Conservation (phyloP, 2,797 vertebrate species). For the Coreius guichenoti region DNA sequence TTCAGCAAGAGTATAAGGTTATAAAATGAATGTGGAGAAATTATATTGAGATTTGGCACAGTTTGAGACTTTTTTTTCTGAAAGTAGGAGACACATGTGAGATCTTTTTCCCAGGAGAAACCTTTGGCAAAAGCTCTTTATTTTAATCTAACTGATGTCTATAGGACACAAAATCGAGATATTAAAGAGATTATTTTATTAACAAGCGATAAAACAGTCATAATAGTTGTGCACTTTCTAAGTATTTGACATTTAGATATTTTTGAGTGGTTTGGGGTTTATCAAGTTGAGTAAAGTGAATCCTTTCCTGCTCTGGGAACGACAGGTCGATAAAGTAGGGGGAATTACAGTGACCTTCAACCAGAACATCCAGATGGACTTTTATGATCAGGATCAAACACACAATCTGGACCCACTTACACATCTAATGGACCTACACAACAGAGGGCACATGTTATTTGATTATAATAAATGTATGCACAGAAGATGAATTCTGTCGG, state of each 20-base stretch:
- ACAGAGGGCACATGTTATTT: neutral
- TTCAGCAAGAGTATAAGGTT: neutral
- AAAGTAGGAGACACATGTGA: neutral
- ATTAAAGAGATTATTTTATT: neutral
- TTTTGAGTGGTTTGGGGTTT: neutral
- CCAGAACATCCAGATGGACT: neutral
- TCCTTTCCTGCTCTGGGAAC: neutral
- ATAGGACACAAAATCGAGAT: neutral
- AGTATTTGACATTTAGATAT: neutral
- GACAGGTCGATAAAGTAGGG: neutral
- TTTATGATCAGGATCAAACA: constrained; percentile 18
- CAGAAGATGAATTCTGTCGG: neutral
- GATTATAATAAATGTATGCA: neutral
- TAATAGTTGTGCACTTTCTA: neutral
- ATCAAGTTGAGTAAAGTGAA: neutral
- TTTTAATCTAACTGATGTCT: neutral
- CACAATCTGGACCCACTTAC: constrained; percentile 5
- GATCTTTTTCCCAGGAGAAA: neutral
- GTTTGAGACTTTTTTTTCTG: neutral
- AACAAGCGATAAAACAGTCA: neutral
- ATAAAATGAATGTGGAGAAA: neutral
- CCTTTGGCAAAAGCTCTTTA: neutral
- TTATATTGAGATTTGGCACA: neutral
- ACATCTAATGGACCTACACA: neutral
- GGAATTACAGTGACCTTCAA: neutral